These are phyloP conservation scores for Belonocnema kinseyi DNA, from an alignment of 1,140 invertebrate genomes.

Conservation along the genomic window DNA sequence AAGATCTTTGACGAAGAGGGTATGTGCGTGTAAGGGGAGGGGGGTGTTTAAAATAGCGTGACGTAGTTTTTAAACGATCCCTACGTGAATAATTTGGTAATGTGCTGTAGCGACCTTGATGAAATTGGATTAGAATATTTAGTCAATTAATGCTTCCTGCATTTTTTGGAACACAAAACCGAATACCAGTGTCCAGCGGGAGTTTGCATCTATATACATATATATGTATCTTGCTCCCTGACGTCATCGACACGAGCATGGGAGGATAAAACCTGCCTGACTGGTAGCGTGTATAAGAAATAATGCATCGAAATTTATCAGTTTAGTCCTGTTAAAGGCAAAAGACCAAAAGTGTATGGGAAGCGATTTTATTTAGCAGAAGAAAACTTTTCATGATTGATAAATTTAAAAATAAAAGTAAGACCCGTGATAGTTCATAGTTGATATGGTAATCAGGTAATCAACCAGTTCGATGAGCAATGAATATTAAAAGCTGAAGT, in stretches of 20 bases:
- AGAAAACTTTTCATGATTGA: too few relatives aligned
- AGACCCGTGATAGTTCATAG: too few relatives aligned
- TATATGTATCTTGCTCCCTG: constrained; percentile 53
- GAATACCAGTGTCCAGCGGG: not conserved
- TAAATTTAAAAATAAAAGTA: too few relatives aligned
- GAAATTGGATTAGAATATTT: not conserved
- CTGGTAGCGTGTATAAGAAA: constrained; percentile 70
- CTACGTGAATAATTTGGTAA: too few relatives aligned
- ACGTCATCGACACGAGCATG: constrained; percentile 66
- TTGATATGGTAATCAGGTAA: too few relatives aligned
- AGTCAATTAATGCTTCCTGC: constrained; percentile 24
- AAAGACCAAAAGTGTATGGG: not conserved
- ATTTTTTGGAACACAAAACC: not conserved
- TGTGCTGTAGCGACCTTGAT: not conserved
- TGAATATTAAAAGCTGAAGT: too few relatives aligned
- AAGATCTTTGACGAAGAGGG: too few relatives aligned
- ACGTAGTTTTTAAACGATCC: too few relatives aligned
- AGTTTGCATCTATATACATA: constrained; percentile 50
- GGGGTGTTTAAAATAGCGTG: too few relatives aligned
- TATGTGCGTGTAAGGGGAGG: too few relatives aligned
- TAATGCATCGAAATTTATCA: constrained; percentile 51
- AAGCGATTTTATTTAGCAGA: too few relatives aligned
- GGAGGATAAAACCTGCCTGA: constrained; percentile 74
- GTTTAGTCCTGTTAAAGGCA: not conserved
- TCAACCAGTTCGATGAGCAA: too few relatives aligned